phyloP scores from a whole-genome alignment of 2,888 invertebrate species.

The Creontiades dilutus region DNA sequence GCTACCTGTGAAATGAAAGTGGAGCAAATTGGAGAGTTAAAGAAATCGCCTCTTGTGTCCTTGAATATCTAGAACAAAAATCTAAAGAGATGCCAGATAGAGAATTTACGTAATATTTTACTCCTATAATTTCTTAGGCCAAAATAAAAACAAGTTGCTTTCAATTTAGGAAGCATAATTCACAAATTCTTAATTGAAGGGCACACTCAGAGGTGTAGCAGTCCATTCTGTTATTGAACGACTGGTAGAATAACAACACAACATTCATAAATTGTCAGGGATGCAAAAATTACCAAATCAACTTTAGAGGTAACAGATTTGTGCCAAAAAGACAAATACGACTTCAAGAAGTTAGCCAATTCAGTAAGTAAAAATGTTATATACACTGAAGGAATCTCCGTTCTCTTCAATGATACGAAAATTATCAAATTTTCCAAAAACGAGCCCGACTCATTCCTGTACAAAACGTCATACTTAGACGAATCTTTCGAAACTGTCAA shows the following conservation, averaged over 20 bases:
- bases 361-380: no score
- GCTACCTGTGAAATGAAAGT: constrained; percentile 76
- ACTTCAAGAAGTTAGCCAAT: not conserved
- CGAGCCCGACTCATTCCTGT: no score
- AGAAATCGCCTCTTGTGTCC: constrained; percentile 76
- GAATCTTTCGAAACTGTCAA: no score
- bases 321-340: not conserved
- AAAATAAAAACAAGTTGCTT: constrained; percentile 74
- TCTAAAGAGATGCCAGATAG: not conserved
- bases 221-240: constrained; percentile 76
- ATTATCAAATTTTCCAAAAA: no score
- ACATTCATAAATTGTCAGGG: constrained; percentile 75
- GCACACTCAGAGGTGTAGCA: constrained; percentile 76
- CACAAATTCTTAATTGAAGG: constrained; percentile 77
- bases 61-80: constrained; percentile 66
- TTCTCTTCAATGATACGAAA: no score
- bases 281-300: not conserved
- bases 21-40: constrained; percentile 68
- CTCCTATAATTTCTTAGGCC: constrained; percentile 73
- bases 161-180: constrained; percentile 73
- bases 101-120: constrained; percentile 26
- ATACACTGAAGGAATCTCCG: no score
- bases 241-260: constrained; percentile 75
- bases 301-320: not conserved
- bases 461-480: no score